Evolutionary conservation across 2,113 vertebrate species (phyloP), one percentile per base, ranked within the genome.

Genomic region (Entosphenus tridentatus): DNA sequence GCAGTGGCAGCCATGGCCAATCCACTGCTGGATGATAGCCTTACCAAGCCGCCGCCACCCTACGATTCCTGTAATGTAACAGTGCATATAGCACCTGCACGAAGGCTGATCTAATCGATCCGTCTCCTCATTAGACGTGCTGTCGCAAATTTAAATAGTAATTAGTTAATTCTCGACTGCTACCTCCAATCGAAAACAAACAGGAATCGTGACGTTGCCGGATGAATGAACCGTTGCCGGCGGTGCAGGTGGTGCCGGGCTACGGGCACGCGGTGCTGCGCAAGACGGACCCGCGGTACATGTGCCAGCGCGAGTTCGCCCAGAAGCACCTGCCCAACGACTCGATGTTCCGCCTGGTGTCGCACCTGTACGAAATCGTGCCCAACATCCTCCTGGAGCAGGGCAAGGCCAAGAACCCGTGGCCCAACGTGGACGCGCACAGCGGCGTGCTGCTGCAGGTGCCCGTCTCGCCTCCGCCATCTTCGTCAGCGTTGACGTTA

Each of bases 371-470:
- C 77, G 95, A 95, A 82, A 93, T 96, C 3, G 90, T 96, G 3
- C 90, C 90, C 76, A 83, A 84, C 2, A 83, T 96, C 73, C 84
- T 96, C 55, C 80, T 96, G 80, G 90, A 96, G 74, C 90, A 96
- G 78, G 92, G 90, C 70, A 96, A 96, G 75, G 92, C 92, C 76
- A 92, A 97, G 79, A 97, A 96, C 77, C 92, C 92, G 17, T 96
- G 90, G 92, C 92, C 92, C 77, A 97, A 97, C 2, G 92, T 97
- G 69, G 92, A 97, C 0, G 92, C 90, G 7, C 90, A 97, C 78
- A 97, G 92, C 1, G 92, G 92, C 9, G 92, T 97, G 17, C 81
- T 97, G 72, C 83, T 97, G 72, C 92, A 96, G 86, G 92, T 96
- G 70, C 39, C 39, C 39, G 39, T 5, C 39, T 39, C 39, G 39